Evolutionary conservation across 2,797 vertebrate genomes (phyloP), one percentile per base, ranked within the genome.

Genomic region (Aulostomus chinensis): DNA sequence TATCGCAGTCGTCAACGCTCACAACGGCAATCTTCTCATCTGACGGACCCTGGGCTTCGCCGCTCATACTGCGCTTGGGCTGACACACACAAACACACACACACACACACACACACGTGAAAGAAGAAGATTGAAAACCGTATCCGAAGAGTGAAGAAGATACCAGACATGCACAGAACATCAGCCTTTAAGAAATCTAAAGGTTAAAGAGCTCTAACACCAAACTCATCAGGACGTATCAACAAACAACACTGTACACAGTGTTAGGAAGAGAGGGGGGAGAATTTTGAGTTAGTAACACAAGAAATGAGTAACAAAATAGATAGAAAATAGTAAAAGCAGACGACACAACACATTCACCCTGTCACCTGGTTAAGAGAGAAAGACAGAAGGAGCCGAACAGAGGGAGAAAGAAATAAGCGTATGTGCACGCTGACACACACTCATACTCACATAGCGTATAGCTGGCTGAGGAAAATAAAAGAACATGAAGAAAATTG

Each of bases 21-120:
- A 98, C 82, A 71, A 98, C 92, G 0, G 96, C 96, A 67, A 98
- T 94, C 76, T 99, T 99, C 87, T 99, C 95, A 80, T 96, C 96
- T 4, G 97, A 98, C 0, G 97, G 97, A 43, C 97, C 97, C 81
- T 97, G 94, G 12, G 91, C 94, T 48, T 94, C 92, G 0, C 97
- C 97, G 5, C 91, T 88, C 39, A 92, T 72, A 17, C 92, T 95
- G 68, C 93, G 91, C 83, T 91, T 95, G 37, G 96, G 96, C 97
- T 99, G 47, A 76, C 26, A 69, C 18, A 57, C 51, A 76, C 35
- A 49, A 4, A 53, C n/a, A 52, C 17, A 54, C 39, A 43, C 31
- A 76, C 46, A 71, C 18, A 58, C 51, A 78, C 37, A 49, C 4
- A 51, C 9, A 55, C 21, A 50, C 38, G n/a, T 6, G 14, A 33